Conservation (phyloP, 2,797 vertebrate genomes). For the Oreonectes daqikongensis region DNA sequence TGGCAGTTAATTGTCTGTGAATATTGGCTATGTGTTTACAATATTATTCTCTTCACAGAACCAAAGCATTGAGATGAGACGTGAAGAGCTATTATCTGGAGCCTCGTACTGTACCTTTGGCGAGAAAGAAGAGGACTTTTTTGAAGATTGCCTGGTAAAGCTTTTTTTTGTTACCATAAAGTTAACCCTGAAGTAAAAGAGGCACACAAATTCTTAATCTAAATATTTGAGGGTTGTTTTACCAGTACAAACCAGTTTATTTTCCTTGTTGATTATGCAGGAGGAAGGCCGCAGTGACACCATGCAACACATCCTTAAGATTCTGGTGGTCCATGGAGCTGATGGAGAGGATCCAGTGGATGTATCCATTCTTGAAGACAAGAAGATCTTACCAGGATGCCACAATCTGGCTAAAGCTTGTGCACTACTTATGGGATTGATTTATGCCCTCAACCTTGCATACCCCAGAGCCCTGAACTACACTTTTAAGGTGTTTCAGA, state of each 20-base stretch:
- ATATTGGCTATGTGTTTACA: conserved; percentile 15
- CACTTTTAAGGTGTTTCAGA: conserved; percentile 2
- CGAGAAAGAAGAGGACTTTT: conserved; percentile 45
- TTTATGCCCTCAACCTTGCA: conserved; percentile 4
- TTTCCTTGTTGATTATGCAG: not conserved
- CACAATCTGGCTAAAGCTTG: not conserved
- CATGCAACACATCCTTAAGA: not conserved
- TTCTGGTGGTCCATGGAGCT: not conserved
- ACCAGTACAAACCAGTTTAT: not conserved
- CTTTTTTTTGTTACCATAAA: not conserved
- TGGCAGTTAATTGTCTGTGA: not conserved
- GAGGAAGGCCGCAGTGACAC: not conserved
- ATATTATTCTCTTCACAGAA: conserved; percentile 49
- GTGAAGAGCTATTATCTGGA: conserved; percentile 42
- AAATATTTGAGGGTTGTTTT: not conserved
- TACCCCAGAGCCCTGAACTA: not conserved
- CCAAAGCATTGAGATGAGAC: conserved; percentile 48
- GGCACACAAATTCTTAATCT: not conserved
- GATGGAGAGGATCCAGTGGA: conserved; percentile 6
- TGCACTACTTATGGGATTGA: not conserved
- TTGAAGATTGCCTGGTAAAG: conserved; percentile 53
- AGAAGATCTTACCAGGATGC: not conserved
- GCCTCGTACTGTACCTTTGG: conserved; percentile 45
- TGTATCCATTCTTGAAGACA: not conserved
- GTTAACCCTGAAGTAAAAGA: not conserved